Base-by-base conservation (phyloP, 2,113 vertebrate species). In the Brachyhypopomus gauderio region DNA sequence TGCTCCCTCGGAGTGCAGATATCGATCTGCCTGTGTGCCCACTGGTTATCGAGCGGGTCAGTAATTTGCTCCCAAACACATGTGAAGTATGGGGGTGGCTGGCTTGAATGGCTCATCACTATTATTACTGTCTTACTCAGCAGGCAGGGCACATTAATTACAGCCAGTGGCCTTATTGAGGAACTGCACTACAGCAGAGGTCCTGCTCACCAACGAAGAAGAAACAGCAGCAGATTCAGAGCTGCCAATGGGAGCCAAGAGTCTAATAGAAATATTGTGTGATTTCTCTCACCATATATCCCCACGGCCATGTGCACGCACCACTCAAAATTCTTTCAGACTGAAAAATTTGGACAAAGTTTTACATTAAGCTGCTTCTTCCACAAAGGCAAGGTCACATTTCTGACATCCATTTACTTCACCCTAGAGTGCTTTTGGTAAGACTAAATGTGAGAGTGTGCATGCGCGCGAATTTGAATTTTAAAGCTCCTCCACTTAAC, bases 1-100 rank as follows among this genome's bases (percentile, higher is more conserved):
- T 91, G 89, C 90, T 91, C 90, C 89, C 89, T 79, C 81, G 81
- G 89, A 92, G 88, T 89, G 88, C 87, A 87, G 85, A 58, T 89
- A 92, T 92, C 85, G 91, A 93, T 92, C 85, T 64, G 74, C 88
- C 86, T 84, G 80, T 88, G 88, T 88, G 88, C 90, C 89, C 88
- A 91, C 86, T 89, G 85, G 83, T 84, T 90, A 92, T 90, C 85
- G 89, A 92, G 86, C 88, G 19, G n/a, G 84, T 85, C 86, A 88
- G 86, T 88, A 86, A 89, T 90, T 87, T 89, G 86, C 88, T 90
- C 85, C 84, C 87, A 88, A 89, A 92, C 88, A 87, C 85, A 90
- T 88, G 72, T 83, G 78, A 88, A 87, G 89, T 86, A 86, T 88
- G 86, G 87, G 84, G 87, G 89, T 90, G 85, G 83, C 85, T 72